Percentiles rank a stretch among this genome's conserved stretches.
phyloP scores from a whole-genome alignment of 2,888 invertebrate species.

The Trileptium ribeirensis region DNA sequence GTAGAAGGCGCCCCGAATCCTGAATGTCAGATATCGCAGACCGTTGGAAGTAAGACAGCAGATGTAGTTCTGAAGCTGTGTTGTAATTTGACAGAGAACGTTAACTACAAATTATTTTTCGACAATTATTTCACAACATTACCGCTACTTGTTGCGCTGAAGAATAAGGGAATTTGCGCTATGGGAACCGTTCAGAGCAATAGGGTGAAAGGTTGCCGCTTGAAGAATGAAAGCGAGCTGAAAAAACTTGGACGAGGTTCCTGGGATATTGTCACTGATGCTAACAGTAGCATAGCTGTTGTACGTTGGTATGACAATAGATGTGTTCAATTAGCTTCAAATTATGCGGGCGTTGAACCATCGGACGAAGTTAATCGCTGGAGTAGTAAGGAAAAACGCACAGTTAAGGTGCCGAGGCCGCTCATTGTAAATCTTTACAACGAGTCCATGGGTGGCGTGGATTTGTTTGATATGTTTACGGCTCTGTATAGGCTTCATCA shows the following conservation, averaged over 20 bases:
- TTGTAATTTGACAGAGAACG: conserved; percentile 32
- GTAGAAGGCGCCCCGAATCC: conserved; percentile 40
- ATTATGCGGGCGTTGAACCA: background rate
- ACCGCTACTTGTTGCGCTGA: conserved; percentile 14
- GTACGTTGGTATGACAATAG: background rate
- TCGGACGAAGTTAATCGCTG: background rate
- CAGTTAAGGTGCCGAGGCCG: background rate
- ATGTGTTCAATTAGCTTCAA: background rate
- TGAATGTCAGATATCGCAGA: background rate
- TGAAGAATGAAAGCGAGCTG: background rate
- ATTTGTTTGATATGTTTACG: conserved; percentile 10
- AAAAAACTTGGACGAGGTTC: background rate
- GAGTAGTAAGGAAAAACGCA: background rate
- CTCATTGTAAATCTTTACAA: background rate
- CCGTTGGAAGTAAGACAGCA: background rate
- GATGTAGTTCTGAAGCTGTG: conserved; percentile 20
- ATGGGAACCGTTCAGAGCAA: background rate
- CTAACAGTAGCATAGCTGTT: background rate
- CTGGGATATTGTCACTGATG: background rate
- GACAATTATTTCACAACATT: conserved; percentile 33
- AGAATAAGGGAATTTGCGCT: background rate
- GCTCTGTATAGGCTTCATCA: conserved; percentile 5
- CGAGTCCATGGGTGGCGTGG: too few species aligned
- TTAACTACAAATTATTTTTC: conserved; percentile 34
- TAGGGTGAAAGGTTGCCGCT: background rate